phyloP scores from a whole-genome alignment of 2,888 invertebrate species.

The Troilus luridus region DNA sequence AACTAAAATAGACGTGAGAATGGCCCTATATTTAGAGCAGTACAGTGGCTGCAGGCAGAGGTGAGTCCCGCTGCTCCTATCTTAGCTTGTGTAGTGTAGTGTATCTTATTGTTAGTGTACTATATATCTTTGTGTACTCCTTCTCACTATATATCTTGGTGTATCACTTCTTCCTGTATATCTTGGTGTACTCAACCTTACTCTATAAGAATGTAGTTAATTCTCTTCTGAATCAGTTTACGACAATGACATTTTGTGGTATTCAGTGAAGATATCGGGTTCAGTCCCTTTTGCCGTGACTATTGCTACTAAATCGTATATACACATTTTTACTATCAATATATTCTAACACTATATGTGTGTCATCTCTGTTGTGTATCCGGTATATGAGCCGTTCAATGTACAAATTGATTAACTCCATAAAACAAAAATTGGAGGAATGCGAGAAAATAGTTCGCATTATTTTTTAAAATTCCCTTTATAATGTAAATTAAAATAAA shows the following conservation, averaged over 20 bases:
- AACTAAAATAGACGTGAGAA: conserved; percentile 11
- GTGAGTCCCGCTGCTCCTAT: not conserved
- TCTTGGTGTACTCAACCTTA: not conserved
- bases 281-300: not conserved
- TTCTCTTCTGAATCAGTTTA: not conserved
- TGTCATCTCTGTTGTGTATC: no score
- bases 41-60: not conserved
- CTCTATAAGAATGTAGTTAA: not conserved
- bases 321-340: not conserved
- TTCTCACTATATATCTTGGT: not conserved
- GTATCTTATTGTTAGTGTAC: not conserved
- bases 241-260: not conserved
- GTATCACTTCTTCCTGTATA: not conserved
- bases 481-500: no score
- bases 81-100: not conserved
- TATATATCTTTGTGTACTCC: not conserved
- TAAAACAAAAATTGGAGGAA: no score
- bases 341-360: no score
- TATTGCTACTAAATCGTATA: not conserved
- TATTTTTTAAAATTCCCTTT: no score
- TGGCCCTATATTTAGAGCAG: conserved; percentile 14
- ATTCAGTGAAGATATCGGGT: not conserved
- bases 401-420: no score
- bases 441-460: no score
- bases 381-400: no score